These are phyloP conservation scores for Drosophila rhopaloa DNA, from an alignment of 1,140 invertebrate genomes.

Conservation along the genomic window DNA sequence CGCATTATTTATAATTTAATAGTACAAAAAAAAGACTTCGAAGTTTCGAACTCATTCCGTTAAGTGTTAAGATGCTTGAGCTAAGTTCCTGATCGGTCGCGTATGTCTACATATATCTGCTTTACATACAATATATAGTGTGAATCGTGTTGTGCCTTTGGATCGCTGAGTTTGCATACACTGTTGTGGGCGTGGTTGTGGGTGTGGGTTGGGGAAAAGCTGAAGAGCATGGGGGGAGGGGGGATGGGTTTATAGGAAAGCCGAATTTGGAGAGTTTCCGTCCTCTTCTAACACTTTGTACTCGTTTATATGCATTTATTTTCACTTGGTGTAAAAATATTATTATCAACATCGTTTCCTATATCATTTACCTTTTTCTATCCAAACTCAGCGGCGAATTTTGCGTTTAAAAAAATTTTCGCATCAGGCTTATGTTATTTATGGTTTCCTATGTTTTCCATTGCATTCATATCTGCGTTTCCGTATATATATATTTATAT, in stretches of 20 bases:
- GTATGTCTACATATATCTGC: constrained; percentile 26
- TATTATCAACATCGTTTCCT: constrained; percentile 49
- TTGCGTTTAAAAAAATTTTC: constrained; percentile 47
- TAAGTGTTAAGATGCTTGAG: constrained; percentile 41
- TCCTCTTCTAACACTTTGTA: constrained; percentile 67
- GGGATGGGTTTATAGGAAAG: constrained; percentile 12
- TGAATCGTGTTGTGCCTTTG: constrained; percentile 1
- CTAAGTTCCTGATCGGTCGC: constrained; percentile 58
- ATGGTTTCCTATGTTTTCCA: constrained; percentile 5
- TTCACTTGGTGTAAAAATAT: constrained; percentile 79
- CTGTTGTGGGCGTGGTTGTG: neutral
- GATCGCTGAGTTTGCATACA: constrained; percentile 21
- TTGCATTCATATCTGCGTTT: constrained; percentile 9
- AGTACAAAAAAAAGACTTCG: constrained; percentile 38
- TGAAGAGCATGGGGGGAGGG: neutral
- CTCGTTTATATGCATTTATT: constrained; percentile 58
- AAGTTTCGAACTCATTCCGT: constrained; percentile 11
- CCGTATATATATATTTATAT: constrained; percentile 19
- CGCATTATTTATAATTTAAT: constrained; percentile 51
- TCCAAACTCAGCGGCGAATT: constrained; percentile 72
- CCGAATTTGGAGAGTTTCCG: constrained; percentile 45
- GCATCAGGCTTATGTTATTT: constrained; percentile 26
- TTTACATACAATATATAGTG: constrained; percentile 19
- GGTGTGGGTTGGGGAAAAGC: neutral
- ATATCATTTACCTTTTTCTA: constrained; percentile 36